Percentiles rank a stretch among this genome's conserved stretches.
Conservation (phyloP, 2,113 vertebrate species). For the Hemicordylus capensis region DNA sequence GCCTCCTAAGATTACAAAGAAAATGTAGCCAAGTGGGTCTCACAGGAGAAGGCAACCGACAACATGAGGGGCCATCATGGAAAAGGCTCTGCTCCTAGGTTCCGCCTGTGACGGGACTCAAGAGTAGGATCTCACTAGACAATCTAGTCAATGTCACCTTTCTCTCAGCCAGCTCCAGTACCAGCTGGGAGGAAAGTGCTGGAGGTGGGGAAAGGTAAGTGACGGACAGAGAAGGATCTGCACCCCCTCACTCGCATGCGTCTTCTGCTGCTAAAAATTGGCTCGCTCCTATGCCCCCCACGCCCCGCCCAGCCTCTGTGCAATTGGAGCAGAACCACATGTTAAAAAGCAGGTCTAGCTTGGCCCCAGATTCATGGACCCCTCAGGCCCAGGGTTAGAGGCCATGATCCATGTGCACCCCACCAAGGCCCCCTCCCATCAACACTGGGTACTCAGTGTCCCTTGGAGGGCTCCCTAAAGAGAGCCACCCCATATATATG, state of each 20-base stretch:
- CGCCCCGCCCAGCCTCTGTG: too few species aligned
- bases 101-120: too few species aligned
- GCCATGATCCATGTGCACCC: too few species aligned
- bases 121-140: too few species aligned
- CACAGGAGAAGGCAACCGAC: too few species aligned
- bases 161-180: background rate
- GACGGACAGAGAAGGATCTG: background rate
- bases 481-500: too few species aligned
- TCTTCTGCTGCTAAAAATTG: too few species aligned
- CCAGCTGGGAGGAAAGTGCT: background rate
- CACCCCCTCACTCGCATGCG: background rate
- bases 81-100: background rate
- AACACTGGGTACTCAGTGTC: background rate
- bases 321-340: background rate
- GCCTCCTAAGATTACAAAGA: too few species aligned
- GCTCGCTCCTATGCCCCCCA: too few species aligned
- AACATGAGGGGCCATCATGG: background rate
- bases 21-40: background rate
- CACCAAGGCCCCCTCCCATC: background rate
- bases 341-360: background rate
- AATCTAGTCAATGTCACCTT: too few species aligned
- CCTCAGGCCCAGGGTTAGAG: background rate
- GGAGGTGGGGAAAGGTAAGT: background rate
- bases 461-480: background rate
- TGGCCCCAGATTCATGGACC: background rate